A percentile compares a stretch with the other conserved stretches of the same genome.
Evolutionary conservation across 1,140 invertebrate genomes (phyloP).

Genomic region (Lycorma delicatula): DNA sequence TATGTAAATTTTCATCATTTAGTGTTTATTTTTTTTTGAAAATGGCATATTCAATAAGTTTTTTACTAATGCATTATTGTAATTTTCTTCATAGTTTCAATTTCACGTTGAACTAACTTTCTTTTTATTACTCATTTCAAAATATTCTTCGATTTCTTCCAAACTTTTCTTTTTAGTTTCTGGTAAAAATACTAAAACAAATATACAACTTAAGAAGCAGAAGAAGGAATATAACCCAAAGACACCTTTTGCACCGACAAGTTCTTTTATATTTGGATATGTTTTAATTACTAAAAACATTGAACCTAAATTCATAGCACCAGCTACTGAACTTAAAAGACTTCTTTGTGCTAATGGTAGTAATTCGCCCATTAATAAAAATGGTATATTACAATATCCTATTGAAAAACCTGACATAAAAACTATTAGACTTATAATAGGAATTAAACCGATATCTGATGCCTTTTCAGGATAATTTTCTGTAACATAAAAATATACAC

Average conservation of each 20-base stretch:
- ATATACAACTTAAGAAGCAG: conserved; percentile 37
- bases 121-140: too few relatives aligned
- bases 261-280: conserved; percentile 34
- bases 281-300: conserved; percentile 44
- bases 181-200: conserved; percentile 42
- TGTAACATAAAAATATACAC: conserved; percentile 45
- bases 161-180: conserved; percentile 47
- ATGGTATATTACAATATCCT: conserved; percentile 44
- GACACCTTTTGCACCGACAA: conserved; percentile 35
- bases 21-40: too few relatives aligned
- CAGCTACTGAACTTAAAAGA: conserved; percentile 38
- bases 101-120: too few relatives aligned
- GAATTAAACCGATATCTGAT: conserved; percentile 36
- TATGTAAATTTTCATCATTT: too few relatives aligned
- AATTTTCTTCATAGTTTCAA: too few relatives aligned
- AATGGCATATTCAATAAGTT: too few relatives aligned
- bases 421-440: conserved; percentile 39
- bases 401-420: conserved; percentile 45
- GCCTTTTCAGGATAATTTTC: conserved; percentile 24
- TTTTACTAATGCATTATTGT: too few relatives aligned
- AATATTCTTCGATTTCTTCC: conserved; percentile 42
- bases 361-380: conserved; percentile 44
- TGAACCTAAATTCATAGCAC: conserved; percentile 39
- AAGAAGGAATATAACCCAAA: conserved; percentile 46
- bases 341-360: conserved; percentile 39